Conservation (phyloP, 2,113 vertebrate species). For the Aphelocoma coerulescens region DNA sequence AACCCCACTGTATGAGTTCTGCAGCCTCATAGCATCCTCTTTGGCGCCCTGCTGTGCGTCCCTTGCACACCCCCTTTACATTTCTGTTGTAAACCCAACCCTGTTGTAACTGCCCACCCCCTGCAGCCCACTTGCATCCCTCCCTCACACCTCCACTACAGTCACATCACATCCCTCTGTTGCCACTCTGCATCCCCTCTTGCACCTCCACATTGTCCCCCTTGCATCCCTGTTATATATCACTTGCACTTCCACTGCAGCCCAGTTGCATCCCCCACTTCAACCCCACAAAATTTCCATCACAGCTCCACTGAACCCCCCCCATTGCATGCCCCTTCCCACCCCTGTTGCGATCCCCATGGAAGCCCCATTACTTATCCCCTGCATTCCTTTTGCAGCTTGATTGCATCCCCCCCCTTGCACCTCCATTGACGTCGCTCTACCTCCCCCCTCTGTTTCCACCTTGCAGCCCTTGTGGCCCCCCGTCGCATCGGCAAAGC, state of each 20-base stretch:
- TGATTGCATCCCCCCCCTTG: not conserved
- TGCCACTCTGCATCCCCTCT: not conserved
- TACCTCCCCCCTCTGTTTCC: not conserved
- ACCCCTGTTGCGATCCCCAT: too few relatives aligned
- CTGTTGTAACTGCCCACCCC: not conserved
- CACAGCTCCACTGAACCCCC: not conserved
- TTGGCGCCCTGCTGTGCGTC: not conserved
- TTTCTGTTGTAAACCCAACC: too few relatives aligned
- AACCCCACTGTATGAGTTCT: not conserved
- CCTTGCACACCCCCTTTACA: not conserved
- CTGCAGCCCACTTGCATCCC: not conserved
- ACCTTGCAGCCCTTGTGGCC: too few relatives aligned
- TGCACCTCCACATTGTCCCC: too few relatives aligned
- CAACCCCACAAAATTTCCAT: not conserved
- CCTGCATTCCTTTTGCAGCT: not conserved
- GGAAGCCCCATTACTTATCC: not conserved
- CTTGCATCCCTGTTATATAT: not conserved
- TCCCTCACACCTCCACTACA: not conserved
- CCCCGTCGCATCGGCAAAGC: rapidly evolving
- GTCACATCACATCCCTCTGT: not conserved
- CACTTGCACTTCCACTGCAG: too few relatives aligned
- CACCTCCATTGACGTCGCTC: not conserved
- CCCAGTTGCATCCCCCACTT: not conserved
- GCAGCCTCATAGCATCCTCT: not conserved
- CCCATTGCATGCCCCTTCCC: not conserved